Evolutionary conservation across 2,113 vertebrate species (phyloP), one percentile per base, ranked within the genome.

Genomic region (Hystrix brachyura): DNA sequence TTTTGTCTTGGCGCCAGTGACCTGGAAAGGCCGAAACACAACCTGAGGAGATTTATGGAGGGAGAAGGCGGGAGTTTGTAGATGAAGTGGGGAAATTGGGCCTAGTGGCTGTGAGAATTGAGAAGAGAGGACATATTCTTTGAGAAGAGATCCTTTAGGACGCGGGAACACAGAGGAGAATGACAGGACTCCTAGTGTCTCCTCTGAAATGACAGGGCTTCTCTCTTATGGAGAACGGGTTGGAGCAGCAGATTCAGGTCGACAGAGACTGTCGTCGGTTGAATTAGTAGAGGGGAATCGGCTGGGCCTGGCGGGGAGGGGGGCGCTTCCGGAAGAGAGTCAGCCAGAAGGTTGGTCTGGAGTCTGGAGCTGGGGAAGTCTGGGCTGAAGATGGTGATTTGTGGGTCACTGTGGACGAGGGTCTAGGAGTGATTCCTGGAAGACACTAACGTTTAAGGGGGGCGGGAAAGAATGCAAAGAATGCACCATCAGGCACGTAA

Each of bases 381-480:
- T 90, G n/a, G n/a, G 34, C 32, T 76, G 18, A 90, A 95, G 69
- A 60, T 69, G 48, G 46, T 96, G 71, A 91, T 78, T 79, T 80
- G 46, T 38, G 2, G 38, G n/a, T 84, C 55, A 29, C 72, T 82
- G 57, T 96, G 57, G 76, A 67, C 11, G 43, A 94, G 15, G 18
- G 21, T 79, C 25, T 57, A 90, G n/a, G 38, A 92, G 60, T 86
- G 71, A 90, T 81, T 93, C 43, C 38, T 88, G 21, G 34, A 87
- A 96, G 62, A 67, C 72, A 79, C 23, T 69, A 46, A 71, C 53
- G 80, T 59, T 92, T 88, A 94, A 29, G 76, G 51, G 25, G n/a
- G 17, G 25, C 53, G 43, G n/a, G 43, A 48, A 57, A 71, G 23
- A 88, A 79, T 88, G 55, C 38, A 87, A 62, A 46, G 53, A 93